Evolutionary conservation across 2,888 invertebrate species (phyloP).

Genomic region (Celastrina argiolus): DNA sequence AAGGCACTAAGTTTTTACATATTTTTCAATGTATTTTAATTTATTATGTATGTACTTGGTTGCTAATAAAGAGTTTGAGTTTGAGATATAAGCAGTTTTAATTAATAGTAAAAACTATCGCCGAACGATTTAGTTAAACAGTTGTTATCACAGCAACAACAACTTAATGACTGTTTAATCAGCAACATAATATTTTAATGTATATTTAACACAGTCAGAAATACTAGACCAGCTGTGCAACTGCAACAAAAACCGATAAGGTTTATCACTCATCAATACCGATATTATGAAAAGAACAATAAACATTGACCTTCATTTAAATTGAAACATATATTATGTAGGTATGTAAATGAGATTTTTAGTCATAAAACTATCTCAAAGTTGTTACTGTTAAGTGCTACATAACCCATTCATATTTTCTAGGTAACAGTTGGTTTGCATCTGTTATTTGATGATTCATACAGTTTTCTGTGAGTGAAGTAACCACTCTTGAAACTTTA

Average conservation of each 20-base stretch:
- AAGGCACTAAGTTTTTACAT: no score
- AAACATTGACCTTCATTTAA: background rate
- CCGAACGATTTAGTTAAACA: no score
- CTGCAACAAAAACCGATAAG: background rate
- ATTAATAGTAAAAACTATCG: no score
- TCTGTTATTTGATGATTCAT: no score
- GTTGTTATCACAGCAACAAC: background rate
- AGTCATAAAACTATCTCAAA: background rate
- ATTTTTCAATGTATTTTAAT: no score
- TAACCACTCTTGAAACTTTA: no score
- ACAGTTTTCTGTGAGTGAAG: no score
- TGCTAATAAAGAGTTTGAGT: no score
- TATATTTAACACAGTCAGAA: background rate
- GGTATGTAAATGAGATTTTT: conserved; percentile 3
- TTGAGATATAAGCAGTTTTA: no score
- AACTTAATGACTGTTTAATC: conserved; percentile 1
- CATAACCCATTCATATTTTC: background rate
- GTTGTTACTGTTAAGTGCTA: no score
- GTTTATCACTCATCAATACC: conserved; percentile 11
- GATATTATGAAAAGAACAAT: background rate
- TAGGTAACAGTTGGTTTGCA: no score
- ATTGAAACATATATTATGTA: background rate
- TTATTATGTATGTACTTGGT: no score
- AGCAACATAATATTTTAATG: background rate
- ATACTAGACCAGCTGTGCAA: background rate